Conservation (phyloP, 2,888 invertebrate species). For the Lasioglossum lativentre region DNA sequence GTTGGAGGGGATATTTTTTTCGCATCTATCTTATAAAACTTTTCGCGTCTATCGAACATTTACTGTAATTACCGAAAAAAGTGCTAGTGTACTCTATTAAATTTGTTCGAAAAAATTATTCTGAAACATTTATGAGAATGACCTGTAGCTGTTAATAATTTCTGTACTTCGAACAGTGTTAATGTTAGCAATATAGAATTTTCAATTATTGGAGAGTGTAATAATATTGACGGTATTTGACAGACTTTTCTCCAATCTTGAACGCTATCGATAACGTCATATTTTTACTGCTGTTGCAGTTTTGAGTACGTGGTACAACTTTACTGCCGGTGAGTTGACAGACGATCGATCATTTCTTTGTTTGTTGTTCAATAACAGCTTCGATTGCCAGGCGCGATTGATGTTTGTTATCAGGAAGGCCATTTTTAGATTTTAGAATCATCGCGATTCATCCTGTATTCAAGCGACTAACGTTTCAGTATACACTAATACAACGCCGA, state of each 20-base stretch:
- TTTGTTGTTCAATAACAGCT: not conserved
- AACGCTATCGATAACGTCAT: not conserved
- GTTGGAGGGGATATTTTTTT: too few species aligned
- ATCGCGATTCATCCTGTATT: too few species aligned
- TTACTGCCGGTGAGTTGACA: slow-evolving; percentile 62
- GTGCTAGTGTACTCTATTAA: not conserved
- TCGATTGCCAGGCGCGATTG: not conserved
- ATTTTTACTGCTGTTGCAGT: slow-evolving; percentile 62
- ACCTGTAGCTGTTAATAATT: too few species aligned
- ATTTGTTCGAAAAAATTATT: not conserved
- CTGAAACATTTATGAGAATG: not conserved
- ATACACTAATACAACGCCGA: not conserved
- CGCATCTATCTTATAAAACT: too few species aligned
- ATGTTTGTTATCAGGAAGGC: not conserved
- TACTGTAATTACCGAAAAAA: too few species aligned
- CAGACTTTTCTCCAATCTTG: not conserved
- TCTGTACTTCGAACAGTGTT: too few species aligned
- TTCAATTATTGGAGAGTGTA: not conserved
- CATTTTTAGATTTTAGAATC: not conserved
- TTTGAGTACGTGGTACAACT: slow-evolving; percentile 70
- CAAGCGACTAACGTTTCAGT: too few species aligned
- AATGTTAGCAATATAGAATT: not conserved
- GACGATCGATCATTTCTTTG: not conserved
- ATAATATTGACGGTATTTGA: not conserved
- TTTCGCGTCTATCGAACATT: too few species aligned